Percentiles rank a stretch among this genome's conserved stretches.
These are phyloP conservation scores for Mythimna vitellina DNA, from an alignment of 2,888 invertebrate genomes.

Conservation along the genomic window DNA sequence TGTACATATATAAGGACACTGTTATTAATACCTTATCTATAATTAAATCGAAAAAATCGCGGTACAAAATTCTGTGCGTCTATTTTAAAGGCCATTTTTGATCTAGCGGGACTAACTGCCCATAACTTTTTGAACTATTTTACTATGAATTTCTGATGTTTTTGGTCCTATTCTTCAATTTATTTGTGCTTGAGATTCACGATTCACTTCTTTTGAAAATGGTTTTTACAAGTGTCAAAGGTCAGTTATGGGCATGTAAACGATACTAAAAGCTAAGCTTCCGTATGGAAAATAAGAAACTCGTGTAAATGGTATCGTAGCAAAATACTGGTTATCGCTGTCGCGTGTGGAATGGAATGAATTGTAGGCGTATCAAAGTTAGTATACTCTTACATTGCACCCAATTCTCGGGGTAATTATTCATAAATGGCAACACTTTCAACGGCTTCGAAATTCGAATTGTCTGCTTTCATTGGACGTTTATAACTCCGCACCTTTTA, in stretches of 20 bases:
- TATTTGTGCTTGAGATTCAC: constrained; percentile 58
- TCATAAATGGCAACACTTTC: constrained; percentile 59
- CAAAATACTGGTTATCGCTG: constrained; percentile 82
- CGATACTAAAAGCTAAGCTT: constrained; percentile 80
- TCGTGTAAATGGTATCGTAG: constrained; percentile 82
- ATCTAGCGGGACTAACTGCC: constrained; percentile 73
- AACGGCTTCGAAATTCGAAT: constrained; percentile 54
- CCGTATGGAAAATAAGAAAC: constrained; percentile 75
- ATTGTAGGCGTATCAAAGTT: constrained; percentile 82
- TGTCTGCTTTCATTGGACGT: constrained; percentile 57
- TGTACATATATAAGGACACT: constrained; percentile 74
- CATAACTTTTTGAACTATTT: constrained; percentile 58
- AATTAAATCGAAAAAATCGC: constrained; percentile 66
- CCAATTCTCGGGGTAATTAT: constrained; percentile 46
- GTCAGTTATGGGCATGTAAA: constrained; percentile 64
- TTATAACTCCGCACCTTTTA: constrained; percentile 63
- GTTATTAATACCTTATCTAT: constrained; percentile 66
- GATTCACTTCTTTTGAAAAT: constrained; percentile 1
- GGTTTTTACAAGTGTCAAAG: neutral
- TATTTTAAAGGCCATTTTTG: constrained; percentile 67
- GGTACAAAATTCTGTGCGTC: constrained; percentile 72
- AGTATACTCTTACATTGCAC: constrained; percentile 67
- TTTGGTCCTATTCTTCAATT: constrained; percentile 41
- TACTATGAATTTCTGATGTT: constrained; percentile 13
- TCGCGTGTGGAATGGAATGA: constrained; percentile 82